Evolutionary conservation across 2,797 vertebrate species (phyloP).

Genomic region (Rhynchonycteris naso): DNA sequence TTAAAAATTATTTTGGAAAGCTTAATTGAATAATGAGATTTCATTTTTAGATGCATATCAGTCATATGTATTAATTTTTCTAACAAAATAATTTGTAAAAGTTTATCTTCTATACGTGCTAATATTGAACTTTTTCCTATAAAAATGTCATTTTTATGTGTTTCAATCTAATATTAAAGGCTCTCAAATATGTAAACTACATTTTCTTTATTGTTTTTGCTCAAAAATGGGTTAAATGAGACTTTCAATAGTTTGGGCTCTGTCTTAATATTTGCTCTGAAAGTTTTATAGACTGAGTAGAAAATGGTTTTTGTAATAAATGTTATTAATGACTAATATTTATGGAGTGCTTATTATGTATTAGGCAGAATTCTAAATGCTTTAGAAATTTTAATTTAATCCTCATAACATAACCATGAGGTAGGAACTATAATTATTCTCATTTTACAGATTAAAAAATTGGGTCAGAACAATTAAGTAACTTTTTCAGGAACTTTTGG

Average conservation of each 20-base stretch:
- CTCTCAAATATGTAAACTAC: not conserved
- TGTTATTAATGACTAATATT: not conserved
- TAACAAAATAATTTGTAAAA: not conserved
- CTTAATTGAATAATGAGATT: not conserved
- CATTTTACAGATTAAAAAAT: constrained; percentile 35
- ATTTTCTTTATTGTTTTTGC: constrained; percentile 31
- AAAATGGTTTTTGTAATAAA: constrained; percentile 40
- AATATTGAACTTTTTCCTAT: not conserved
- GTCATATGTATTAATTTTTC: constrained; percentile 30
- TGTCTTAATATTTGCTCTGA: constrained; percentile 21
- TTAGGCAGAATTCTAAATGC: not conserved
- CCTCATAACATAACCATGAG: not conserved
- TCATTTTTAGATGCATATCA: not conserved
- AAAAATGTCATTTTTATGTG: not conserved
- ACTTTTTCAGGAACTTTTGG: not conserved
- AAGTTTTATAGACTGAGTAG: constrained; percentile 9
- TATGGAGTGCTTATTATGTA: not conserved
- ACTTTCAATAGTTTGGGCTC: not conserved
- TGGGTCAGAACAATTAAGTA: not conserved
- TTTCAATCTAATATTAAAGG: constrained; percentile 24
- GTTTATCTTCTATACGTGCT: not conserved
- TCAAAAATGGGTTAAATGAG: not conserved
- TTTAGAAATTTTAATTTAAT: constrained; percentile 18
- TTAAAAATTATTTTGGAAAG: constrained; percentile 22
- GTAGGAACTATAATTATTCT: not conserved